Conservation (phyloP, 2,797 vertebrate species). For the Siniperca undulata region DNA sequence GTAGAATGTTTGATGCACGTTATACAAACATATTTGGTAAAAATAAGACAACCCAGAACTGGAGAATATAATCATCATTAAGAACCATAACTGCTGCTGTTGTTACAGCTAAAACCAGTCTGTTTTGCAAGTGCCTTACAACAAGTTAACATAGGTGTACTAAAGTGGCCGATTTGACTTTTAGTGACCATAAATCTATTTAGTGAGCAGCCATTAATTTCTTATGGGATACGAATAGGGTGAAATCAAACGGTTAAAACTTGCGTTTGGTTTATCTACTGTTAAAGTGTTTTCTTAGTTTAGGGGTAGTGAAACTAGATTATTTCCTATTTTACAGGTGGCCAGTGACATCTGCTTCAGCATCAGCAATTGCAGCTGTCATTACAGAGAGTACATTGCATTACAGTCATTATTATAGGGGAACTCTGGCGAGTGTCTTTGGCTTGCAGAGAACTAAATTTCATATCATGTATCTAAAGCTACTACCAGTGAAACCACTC, state of each 20-base stretch:
- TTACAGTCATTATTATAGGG: not conserved
- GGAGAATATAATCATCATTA: conserved; percentile 7
- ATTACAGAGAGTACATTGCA: conserved; percentile 9
- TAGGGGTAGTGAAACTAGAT: conserved; percentile 46
- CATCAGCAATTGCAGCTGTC: conserved; percentile 36
- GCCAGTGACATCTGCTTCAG: conserved; percentile 23
- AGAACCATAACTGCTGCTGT: not conserved
- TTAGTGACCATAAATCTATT: not conserved
- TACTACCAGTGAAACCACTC: conserved; percentile 20
- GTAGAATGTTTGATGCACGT: not conserved
- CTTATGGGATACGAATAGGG: not conserved
- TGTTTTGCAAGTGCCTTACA: not conserved
- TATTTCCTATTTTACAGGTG: conserved; percentile 57
- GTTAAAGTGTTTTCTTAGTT: not conserved
- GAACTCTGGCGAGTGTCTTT: not conserved
- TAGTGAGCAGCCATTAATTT: not conserved
- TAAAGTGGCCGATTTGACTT: conserved; percentile 1
- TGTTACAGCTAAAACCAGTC: not conserved
- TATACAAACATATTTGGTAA: not conserved
- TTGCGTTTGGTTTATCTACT: not conserved
- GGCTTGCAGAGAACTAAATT: conserved; percentile 21
- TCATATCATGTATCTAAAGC: conserved; percentile 21
- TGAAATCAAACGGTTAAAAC: not conserved
- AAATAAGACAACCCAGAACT: not conserved
- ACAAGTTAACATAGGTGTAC: not conserved